These are phyloP conservation scores for Columba guinea DNA, from an alignment of 2,797 vertebrate species.

Conservation along the genomic window DNA sequence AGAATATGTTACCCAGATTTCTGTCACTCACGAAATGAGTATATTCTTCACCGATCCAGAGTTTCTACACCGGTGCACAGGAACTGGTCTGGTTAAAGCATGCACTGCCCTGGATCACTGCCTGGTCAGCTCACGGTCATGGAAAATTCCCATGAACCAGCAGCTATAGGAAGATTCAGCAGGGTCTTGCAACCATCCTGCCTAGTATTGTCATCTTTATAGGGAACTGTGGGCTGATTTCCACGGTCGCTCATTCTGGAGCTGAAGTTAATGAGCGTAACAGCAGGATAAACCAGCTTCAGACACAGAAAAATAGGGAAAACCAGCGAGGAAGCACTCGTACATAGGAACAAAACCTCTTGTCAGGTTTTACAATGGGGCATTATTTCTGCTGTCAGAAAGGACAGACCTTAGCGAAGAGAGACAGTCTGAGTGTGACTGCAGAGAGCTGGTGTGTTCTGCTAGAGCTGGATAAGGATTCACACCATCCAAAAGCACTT, in stretches of 20 bases:
- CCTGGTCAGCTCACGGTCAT: rapidly evolving
- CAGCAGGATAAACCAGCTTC: not conserved
- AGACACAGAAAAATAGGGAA: not conserved
- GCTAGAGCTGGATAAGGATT: not conserved
- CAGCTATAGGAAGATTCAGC: not conserved
- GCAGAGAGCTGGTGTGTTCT: not conserved
- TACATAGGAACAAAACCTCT: not conserved
- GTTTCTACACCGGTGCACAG: rapidly evolving
- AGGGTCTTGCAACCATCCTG: not conserved
- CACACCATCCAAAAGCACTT: not conserved
- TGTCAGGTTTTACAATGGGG: not conserved
- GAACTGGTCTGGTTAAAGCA: not conserved
- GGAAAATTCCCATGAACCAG: not conserved
- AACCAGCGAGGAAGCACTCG: not conserved
- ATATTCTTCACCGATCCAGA: not conserved
- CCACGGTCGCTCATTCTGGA: not conserved
- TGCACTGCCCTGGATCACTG: no score
- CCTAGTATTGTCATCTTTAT: not conserved
- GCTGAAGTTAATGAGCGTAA: not conserved
- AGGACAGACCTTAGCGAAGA: not conserved
- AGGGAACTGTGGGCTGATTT: not conserved
- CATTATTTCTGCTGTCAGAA: not conserved
- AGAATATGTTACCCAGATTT: not conserved
- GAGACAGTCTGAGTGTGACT: rapidly evolving
- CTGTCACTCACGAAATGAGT: not conserved